These are phyloP conservation scores for Elymnias hypermnestra DNA, from an alignment of 1,140 invertebrate genomes.

Conservation along the genomic window DNA sequence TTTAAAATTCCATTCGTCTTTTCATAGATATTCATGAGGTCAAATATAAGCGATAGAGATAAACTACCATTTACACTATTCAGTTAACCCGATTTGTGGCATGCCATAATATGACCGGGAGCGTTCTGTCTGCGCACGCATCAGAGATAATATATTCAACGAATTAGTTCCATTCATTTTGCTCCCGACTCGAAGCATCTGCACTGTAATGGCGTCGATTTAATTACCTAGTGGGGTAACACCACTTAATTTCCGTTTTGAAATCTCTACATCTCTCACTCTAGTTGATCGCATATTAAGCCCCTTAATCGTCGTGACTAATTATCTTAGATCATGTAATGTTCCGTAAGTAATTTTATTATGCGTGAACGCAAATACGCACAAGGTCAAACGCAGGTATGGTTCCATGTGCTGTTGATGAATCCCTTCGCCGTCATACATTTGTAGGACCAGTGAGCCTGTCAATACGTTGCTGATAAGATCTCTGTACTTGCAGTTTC, in stretches of 20 bases:
- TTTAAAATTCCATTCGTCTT: neutral
- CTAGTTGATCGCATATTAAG: slow-evolving; percentile 35
- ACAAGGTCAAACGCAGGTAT: no score
- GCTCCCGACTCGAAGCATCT: slow-evolving; percentile 26
- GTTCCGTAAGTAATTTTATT: no score
- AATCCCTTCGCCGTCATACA: no score
- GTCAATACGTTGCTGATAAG: no score
- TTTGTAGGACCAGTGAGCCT: no score
- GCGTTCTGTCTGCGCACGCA: slow-evolving; percentile 19
- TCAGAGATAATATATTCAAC: slow-evolving; percentile 36
- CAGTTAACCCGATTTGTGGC: slow-evolving; percentile 27
- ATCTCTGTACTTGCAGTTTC: no score
- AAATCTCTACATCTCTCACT: slow-evolving; percentile 38
- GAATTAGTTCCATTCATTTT: slow-evolving; percentile 37
- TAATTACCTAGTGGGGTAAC: slow-evolving; percentile 41
- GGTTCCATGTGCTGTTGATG: no score
- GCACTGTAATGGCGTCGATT: slow-evolving; percentile 34
- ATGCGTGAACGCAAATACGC: no score
- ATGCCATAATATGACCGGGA: slow-evolving; percentile 17
- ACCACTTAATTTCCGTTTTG: slow-evolving; percentile 42
- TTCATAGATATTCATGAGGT: no score
- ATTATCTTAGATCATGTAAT: no score
- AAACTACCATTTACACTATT: slow-evolving; percentile 19
- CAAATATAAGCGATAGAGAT: no score
- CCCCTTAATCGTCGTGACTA: slow-evolving; percentile 28